Evolutionary conservation across 2,797 vertebrate genomes (phyloP), one percentile per base, ranked within the genome.

Genomic region (Ataeniobius toweri): DNA sequence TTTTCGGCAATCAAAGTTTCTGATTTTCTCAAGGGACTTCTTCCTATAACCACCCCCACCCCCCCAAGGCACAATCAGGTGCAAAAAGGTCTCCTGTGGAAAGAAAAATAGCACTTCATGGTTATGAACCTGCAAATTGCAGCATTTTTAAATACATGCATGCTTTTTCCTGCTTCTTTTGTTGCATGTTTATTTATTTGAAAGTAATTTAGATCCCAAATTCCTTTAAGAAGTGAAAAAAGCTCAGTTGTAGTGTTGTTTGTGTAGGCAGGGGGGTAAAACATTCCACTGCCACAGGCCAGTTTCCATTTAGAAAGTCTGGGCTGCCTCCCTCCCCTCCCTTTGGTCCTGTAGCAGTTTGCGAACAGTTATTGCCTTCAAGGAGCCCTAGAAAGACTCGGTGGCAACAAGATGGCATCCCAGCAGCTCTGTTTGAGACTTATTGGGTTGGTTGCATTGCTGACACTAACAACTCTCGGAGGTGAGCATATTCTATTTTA

Each of bases 221-320:
- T 74, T 80, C 69, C 76, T 74, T 88, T 74, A 76, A 76, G 74
- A 77, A 73, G 0, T 3, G 20, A 24, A 24, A 85, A 80, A 88
- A 70, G 22, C 71, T 81, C 44, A 55, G 78, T 46, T 68, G 53
- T 77, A 81, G 81, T 2, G 10, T 68, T 78, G 65, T 82, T 77
- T 75, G 81, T 85, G 84, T n/a, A 86, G 83, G 81, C 77, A 46
- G 80, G 73, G 79, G 85, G 77, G 71, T 81, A 78, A 85, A 81
- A 83, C 84, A 90, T 92, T 93, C 90, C 89, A 73, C 48, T 22
- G 71, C 83, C 79, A 73, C 13, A 9, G 83, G 91, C 91, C 83
- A 90, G 77, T 92, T 93, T 91, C 90, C 89, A 92, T 75, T 83
- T 73, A 83, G 81, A 89, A 84, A 87, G 53, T 88, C 39, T 80